phyloP scores from a whole-genome alignment of 2,797 vertebrate species.

The Fistularia commersonii region DNA sequence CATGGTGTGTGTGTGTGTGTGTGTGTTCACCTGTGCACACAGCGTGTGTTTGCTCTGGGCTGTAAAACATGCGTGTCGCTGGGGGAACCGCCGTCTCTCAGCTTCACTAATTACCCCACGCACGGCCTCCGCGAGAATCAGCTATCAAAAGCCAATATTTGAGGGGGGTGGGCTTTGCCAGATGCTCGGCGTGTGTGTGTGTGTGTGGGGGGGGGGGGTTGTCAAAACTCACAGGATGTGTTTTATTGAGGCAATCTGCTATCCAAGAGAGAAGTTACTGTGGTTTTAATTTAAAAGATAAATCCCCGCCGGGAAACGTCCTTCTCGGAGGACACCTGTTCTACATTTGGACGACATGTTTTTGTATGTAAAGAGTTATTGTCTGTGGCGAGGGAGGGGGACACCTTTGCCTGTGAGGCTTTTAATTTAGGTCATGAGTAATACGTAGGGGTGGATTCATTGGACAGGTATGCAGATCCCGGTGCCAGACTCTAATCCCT shows the following conservation, averaged over 20 bases:
- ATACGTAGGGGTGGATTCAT: constrained; percentile 28
- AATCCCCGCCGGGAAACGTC: no score
- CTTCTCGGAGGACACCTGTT: constrained; percentile 20
- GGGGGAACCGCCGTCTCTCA: constrained; percentile 15
- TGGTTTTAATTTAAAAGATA: no score
- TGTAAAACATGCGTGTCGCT: constrained; percentile 22
- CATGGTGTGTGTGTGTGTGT: constrained; percentile 20
- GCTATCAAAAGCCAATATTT: constrained; percentile 58
- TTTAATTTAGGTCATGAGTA: constrained; percentile 52
- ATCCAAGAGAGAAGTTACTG: no score
- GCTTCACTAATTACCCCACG: constrained; percentile 46
- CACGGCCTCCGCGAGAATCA: constrained; percentile 19
- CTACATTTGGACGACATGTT: neutral
- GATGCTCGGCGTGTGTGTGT: constrained; percentile 36
- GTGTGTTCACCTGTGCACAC: constrained; percentile 26
- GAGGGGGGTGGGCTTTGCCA: constrained; percentile 29
- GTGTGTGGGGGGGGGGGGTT: constrained; percentile 14
- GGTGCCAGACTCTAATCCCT: constrained; percentile 41
- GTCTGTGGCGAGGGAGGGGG: neutral
- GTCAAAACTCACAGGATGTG: no score
- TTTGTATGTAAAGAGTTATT: neutral
- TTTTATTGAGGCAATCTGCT: no score
- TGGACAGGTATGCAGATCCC: constrained; percentile 37
- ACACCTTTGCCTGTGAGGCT: constrained; percentile 9
- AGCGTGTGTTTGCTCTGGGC: constrained; percentile 16